Evolutionary conservation across 2,888 invertebrate genomes (phyloP), one percentile per base, ranked within the genome.

Genomic region (Herminia tarsipennalis): DNA sequence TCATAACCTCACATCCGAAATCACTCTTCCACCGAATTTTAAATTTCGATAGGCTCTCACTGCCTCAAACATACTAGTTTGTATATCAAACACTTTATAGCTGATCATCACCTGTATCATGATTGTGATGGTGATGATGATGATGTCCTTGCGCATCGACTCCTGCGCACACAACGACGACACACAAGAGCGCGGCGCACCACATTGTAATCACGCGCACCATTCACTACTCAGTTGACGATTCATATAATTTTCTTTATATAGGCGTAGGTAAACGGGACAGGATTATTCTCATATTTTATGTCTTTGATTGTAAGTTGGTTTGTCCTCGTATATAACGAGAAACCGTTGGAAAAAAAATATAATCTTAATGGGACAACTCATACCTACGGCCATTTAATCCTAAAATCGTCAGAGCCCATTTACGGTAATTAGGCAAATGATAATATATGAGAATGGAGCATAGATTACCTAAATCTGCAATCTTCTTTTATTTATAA

Each of bases 101-200:
- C 9, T 20, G 20, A 20, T 12, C 5, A 20, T 9, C n/a, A 42
- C 43, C 43, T 43, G 24, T 30, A 30, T 24, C 30, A 8, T 36
- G 17, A 13, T 30, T 12, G n/a, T 38, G 12, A 13, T 17, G 22
- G 14, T 36, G 42, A 29, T 34, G 33, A 14, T 34, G 9, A 14
- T 36, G 42, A 29, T 35, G 42, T 6, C 22, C n/a, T 4, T 18
- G 16, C 2, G 43, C 18, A 2, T 20, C 14, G 5, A 32, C 30
- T 16, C 18, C 18, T 6, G 17, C 30, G 17, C 24, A 24, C 18
- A 21, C 30, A 16, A 17, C 32, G 1, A 13, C 29, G 1, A 28
- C 12, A 18, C 32, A 44, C 12, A 44, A 14, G 16, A 38, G 13
- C 10, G 17, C 6, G 3, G 20, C 8, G 5, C 21, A 22, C 17